Conservation (phyloP, 2,797 vertebrate species). For the Pangasius larnaudii region DNA sequence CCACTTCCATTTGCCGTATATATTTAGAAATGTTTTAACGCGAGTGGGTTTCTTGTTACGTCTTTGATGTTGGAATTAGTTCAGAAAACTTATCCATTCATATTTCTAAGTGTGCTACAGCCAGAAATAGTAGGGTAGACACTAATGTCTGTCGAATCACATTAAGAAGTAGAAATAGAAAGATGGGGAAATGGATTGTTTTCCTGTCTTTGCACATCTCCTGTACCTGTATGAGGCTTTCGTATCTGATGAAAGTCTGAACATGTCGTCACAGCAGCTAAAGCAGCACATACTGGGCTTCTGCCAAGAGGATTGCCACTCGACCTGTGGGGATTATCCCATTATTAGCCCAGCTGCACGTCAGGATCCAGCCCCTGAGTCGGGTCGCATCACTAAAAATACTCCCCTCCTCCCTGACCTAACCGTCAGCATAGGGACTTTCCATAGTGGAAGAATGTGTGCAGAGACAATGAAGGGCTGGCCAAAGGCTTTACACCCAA, state of each 20-base stretch:
- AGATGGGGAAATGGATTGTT: neutral
- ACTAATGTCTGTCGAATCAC: neutral
- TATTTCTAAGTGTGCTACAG: neutral
- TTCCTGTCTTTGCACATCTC: neutral
- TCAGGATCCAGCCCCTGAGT: constrained; percentile 43
- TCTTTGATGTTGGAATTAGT: neutral
- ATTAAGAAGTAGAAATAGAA: constrained; percentile 9
- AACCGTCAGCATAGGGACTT: constrained; percentile 40
- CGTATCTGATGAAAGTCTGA: constrained; percentile 64
- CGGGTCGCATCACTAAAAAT: constrained; percentile 28
- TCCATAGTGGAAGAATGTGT: constrained; percentile 44
- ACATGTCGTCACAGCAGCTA: constrained; percentile 65
- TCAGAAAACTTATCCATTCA: neutral
- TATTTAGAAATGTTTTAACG: neutral
- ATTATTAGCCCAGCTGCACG: constrained; percentile 47
- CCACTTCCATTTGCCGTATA: neutral
- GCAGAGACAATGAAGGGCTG: constrained; percentile 4
- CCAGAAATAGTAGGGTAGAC: neutral
- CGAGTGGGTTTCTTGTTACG: neutral
- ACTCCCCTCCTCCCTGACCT: neutral
- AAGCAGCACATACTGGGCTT: constrained; percentile 57
- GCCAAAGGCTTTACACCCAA: constrained; percentile 44
- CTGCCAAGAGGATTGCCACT: constrained; percentile 74
- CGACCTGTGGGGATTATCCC: constrained; percentile 74
- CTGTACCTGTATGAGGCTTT: constrained; percentile 46